Conservation (phyloP, 2,113 vertebrate genomes). For the Eurystomus gularis region DNA sequence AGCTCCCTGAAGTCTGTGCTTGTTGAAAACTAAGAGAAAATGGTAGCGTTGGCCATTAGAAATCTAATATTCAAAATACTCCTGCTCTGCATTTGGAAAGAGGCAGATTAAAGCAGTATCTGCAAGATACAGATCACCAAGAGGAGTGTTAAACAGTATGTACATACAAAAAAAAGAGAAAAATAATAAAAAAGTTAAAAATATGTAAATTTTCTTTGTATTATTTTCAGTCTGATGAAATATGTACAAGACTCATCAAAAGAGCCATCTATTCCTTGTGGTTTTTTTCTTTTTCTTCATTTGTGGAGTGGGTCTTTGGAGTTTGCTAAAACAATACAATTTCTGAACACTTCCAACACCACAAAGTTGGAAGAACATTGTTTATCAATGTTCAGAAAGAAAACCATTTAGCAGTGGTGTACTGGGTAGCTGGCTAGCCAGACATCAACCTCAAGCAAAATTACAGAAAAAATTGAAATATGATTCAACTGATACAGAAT, state of each 20-base stretch:
- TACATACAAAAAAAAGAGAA: not conserved
- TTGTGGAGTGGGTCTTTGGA: accelerated
- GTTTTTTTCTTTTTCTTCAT: not conserved
- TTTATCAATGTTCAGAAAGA: not conserved
- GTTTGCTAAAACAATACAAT: not conserved
- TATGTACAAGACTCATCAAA: not conserved
- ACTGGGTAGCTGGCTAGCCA: not conserved
- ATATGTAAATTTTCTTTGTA: not conserved
- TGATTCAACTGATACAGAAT: not conserved
- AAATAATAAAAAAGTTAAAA: not conserved
- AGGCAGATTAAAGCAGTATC: not conserved
- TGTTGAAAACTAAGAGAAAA: not conserved
- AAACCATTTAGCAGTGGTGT: not conserved
- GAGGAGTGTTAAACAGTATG: not conserved
- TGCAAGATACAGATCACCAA: not conserved
- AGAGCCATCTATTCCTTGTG: not conserved
- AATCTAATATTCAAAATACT: not conserved
- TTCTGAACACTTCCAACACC: not conserved
- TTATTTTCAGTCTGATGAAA: not conserved
- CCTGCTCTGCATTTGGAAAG: not conserved
- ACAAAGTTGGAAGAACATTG: not conserved
- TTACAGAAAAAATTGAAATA: not conserved
- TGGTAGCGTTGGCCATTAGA: not conserved
- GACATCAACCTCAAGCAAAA: not conserved
- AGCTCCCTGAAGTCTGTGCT: not conserved